These are phyloP conservation scores for Cremastobaeus sp. DNA, from an alignment of 2,888 invertebrate species.

Conservation along the genomic window DNA sequence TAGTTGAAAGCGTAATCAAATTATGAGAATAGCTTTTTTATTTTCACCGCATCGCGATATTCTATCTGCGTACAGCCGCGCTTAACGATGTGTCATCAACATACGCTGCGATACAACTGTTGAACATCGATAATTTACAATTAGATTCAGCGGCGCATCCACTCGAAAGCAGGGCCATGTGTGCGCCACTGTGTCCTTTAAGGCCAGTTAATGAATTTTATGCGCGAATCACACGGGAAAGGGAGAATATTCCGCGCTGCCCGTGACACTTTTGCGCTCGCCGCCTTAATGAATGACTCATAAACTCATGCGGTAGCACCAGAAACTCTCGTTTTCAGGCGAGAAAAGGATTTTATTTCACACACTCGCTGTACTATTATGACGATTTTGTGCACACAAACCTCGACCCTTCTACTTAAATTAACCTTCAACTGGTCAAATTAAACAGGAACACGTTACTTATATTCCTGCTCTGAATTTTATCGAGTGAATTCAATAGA, in stretches of 20 bases:
- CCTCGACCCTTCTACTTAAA: too few relatives aligned
- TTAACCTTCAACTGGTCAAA: too few relatives aligned
- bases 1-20: too few relatives aligned
- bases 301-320: conserved; percentile 41
- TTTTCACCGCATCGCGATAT: conserved; percentile 10
- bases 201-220: conserved; percentile 55
- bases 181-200: conserved; percentile 23
- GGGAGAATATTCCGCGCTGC: conserved; percentile 43
- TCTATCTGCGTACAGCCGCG: conserved; percentile 3
- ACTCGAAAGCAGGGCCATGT: conserved; percentile 45
- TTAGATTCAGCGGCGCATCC: conserved; percentile 41
- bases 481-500: too few relatives aligned
- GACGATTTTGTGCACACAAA: too few relatives aligned
- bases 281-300: conserved; percentile 38
- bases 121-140: conserved; percentile 57
- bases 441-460: too few relatives aligned
- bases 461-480: too few relatives aligned
- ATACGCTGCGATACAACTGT: conserved; percentile 14
- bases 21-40: conserved; percentile 23
- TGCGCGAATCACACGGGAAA: conserved; percentile 34
- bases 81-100: conserved; percentile 41
- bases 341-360: too few relatives aligned
- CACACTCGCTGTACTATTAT: too few relatives aligned
- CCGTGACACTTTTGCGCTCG: conserved; percentile 44
- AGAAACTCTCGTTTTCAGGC: conserved; percentile 31